Base-by-base conservation (phyloP, 2,888 invertebrate genomes). In the Ischnus inquisitorius region DNA sequence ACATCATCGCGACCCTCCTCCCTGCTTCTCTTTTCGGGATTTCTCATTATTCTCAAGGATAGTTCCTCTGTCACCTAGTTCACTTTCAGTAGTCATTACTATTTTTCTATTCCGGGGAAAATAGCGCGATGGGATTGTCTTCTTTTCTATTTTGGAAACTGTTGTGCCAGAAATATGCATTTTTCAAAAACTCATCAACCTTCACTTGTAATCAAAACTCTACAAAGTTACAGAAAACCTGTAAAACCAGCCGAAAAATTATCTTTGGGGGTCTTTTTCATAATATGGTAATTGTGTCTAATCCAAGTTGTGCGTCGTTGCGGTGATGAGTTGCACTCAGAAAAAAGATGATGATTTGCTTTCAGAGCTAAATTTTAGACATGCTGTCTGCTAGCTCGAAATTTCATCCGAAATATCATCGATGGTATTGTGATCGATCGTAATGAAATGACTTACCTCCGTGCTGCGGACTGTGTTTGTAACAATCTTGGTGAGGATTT, bases 391-490 rank as follows among this genome's bases (percentile, higher is more conserved):
- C 43, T 12, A 12, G n/a, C n/a, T 43, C 1, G 1, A 19, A 54
- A 54, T 16, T 22, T 54, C 2, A 0, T 34, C 2, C 0, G 54
- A 22, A 57, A 12, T 12, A 25, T 14, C 22, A 22, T 57, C 57
- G 22, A 57, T 25, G 22, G 25, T 25, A 57, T 57, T 57, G 4
- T 22, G 57, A 12, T 3, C n/a, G n/a, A 34, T 34, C 60, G 12
- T 19, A 39, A 57, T 25, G 48, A 5, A 51, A 39, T n/a, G 68
- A 92, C 93, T 92, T 85, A 93, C 93, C 93, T 39, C 93, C 93
- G 77, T 93, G 92, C 62, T 93, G 93, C n/a, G 93, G 93, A 87
- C 93, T 93, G 79, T 93, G 92, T 84, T 93, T 93, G 87, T 92
- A 93, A 85, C 93, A 93, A 85, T 93, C 93, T 88, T 93, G 93